Percentiles rank a stretch among this genome's conserved stretches.
phyloP scores from a whole-genome alignment of 2,888 invertebrate species.

The Notodonta dromedarius region DNA sequence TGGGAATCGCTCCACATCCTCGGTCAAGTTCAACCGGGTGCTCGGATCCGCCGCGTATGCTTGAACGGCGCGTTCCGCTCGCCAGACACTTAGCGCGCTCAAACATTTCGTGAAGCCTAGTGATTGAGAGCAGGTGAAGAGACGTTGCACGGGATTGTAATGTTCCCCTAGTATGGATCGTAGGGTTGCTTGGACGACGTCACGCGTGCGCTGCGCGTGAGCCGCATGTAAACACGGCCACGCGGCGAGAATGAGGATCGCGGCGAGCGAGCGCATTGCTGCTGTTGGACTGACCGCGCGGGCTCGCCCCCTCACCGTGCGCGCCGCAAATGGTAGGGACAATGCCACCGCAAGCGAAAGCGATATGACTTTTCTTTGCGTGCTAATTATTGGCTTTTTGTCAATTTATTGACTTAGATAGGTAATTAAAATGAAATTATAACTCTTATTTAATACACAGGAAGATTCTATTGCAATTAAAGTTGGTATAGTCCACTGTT shows the following conservation, averaged over 20 bases:
- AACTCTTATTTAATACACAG: background rate
- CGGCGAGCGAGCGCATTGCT: constrained; percentile 78
- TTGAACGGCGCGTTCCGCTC: constrained; percentile 66
- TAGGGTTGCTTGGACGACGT: constrained; percentile 42
- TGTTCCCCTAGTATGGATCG: constrained; percentile 42
- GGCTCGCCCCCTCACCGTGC: constrained; percentile 22
- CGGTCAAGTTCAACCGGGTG: constrained; percentile 45
- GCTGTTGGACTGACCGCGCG: constrained; percentile 62
- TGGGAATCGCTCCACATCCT: constrained; percentile 65
- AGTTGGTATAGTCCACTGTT: too few relatives aligned
- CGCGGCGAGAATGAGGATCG: constrained; percentile 62
- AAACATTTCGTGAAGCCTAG: constrained; percentile 81
- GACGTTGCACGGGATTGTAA: constrained; percentile 38
- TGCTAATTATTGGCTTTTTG: background rate
- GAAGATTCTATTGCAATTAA: too few relatives aligned
- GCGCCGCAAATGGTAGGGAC: constrained; percentile 55
- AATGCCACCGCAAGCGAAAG: constrained; percentile 49
- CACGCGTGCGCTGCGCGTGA: constrained; percentile 48
- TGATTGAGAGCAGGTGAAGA: constrained; percentile 56
- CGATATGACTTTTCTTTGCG: constrained; percentile 22
- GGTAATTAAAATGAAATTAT: background rate
- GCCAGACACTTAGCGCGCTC: constrained; percentile 82
- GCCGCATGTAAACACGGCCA: constrained; percentile 52
- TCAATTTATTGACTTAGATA: background rate
- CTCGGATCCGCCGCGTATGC: constrained; percentile 35